Percentiles rank a stretch among this genome's conserved stretches.
phyloP scores from a whole-genome alignment of 2,797 vertebrate species.

The Acrossocheilus wenchowensis region DNA sequence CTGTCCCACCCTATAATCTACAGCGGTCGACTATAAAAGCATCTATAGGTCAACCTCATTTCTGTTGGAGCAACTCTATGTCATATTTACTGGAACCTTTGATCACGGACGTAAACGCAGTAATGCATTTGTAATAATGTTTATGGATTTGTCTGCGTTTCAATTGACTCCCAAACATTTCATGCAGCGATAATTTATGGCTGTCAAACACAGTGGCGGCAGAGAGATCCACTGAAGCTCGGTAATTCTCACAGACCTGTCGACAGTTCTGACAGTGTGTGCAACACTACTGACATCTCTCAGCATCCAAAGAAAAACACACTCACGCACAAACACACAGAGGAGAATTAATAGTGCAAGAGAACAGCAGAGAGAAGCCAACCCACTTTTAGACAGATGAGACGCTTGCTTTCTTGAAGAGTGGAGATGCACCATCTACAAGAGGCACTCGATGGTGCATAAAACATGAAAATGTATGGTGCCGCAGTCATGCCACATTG shows the following conservation, averaged over 20 bases:
- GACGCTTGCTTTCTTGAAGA: constrained; percentile 72
- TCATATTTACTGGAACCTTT: constrained; percentile 62
- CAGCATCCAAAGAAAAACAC: constrained; percentile 78
- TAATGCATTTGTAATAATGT: constrained; percentile 81
- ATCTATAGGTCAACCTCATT: constrained; percentile 53
- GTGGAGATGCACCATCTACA: constrained; percentile 73
- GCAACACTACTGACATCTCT: constrained; percentile 77
- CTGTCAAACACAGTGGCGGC: constrained; percentile 77
- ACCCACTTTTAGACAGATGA: constrained; percentile 67
- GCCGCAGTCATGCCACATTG: constrained; percentile 69
- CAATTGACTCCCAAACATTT: constrained; percentile 70
- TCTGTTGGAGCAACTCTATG: constrained; percentile 44
- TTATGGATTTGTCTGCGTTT: constrained; percentile 74
- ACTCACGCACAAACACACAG: constrained; percentile 69
- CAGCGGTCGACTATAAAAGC: constrained; percentile 38
- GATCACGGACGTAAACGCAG: constrained; percentile 76
- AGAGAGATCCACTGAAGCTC: constrained; percentile 79
- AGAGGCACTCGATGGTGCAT: constrained; percentile 80
- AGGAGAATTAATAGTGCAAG: constrained; percentile 82
- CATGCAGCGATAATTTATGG: constrained; percentile 79
- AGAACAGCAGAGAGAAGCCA: constrained; percentile 67
- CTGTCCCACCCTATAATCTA: constrained; percentile 35
- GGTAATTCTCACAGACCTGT: constrained; percentile 81
- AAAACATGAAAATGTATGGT: constrained; percentile 82
- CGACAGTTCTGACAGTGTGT: constrained; percentile 82